phyloP scores from a whole-genome alignment of 2,113 vertebrate genomes.

The Athene noctua region DNA sequence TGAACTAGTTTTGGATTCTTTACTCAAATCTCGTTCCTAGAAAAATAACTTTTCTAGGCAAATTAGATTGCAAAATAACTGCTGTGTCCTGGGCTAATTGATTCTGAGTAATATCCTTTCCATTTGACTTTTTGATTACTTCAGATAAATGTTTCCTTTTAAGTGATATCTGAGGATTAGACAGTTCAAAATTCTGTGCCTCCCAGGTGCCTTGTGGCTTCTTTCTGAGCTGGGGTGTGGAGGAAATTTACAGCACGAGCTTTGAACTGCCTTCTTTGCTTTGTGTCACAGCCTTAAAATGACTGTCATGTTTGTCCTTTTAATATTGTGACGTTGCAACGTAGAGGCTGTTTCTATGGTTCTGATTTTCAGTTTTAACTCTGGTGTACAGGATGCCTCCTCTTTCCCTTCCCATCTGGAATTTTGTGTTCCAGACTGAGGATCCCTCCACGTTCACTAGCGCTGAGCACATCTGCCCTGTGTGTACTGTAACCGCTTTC shows the following conservation, averaged over 20 bases:
- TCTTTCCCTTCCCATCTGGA: background rate
- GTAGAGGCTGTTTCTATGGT: background rate
- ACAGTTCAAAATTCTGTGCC: background rate
- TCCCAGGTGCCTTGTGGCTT: slow-evolving; percentile 33
- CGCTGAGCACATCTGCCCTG: background rate
- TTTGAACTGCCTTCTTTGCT: slow-evolving; percentile 21
- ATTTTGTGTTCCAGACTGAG: background rate
- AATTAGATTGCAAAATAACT: background rate
- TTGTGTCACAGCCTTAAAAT: slow-evolving; percentile 3
- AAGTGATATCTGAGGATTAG: background rate
- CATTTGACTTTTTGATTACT: background rate
- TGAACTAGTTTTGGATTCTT: background rate
- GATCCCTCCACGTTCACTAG: background rate
- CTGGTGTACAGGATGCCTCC: background rate
- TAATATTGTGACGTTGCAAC: background rate
- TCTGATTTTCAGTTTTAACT: background rate
- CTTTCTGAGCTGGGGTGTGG: background rate
- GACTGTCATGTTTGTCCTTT: background rate
- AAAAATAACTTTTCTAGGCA: background rate
- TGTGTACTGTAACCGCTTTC: background rate
- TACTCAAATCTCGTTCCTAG: background rate
- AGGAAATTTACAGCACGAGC: background rate
- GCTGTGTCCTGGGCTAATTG: background rate
- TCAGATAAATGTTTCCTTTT: background rate
- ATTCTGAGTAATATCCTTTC: background rate